Percentiles rank a stretch among this genome's conserved stretches.
These are phyloP conservation scores for Struthidea cinerea DNA, from an alignment of 2,113 vertebrate species.

Conservation along the genomic window DNA sequence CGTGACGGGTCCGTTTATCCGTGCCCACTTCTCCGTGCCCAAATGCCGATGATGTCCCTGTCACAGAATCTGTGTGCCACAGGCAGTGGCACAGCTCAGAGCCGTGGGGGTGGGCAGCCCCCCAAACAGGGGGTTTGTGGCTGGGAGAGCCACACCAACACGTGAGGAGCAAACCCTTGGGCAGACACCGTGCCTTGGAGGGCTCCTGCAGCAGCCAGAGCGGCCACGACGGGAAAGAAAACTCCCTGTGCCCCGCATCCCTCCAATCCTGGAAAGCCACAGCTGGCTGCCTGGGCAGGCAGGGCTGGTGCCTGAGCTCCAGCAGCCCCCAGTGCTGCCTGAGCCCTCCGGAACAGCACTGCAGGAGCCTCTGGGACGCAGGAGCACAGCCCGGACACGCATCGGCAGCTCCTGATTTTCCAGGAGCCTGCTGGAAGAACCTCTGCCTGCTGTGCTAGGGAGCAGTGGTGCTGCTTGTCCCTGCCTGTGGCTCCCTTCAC, in stretches of 20 bases:
- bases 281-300: not conserved
- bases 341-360: not conserved
- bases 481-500: rapidly evolving
- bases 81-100: not conserved
- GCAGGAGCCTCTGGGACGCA: not conserved
- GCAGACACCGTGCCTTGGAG: rapidly evolving
- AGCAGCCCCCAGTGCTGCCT: not conserved
- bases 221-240: rapidly evolving
- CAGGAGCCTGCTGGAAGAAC: rapidly evolving
- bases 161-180: rapidly evolving
- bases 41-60: rapidly evolving
- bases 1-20: rapidly evolving
- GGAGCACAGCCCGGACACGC: not conserved
- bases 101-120: not conserved
- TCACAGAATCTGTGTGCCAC: no score
- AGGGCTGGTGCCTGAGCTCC: not conserved
- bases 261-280: rapidly evolving
- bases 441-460: rapidly evolving
- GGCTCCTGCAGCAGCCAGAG: not conserved
- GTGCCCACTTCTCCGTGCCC: rapidly evolving
- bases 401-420: rapidly evolving
- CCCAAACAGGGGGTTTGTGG: rapidly evolving
- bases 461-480: not conserved
- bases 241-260: not conserved
- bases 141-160: not conserved